These are phyloP conservation scores for Mactra quadrangularis DNA, from an alignment of 1,140 invertebrate genomes.

Conservation along the genomic window DNA sequence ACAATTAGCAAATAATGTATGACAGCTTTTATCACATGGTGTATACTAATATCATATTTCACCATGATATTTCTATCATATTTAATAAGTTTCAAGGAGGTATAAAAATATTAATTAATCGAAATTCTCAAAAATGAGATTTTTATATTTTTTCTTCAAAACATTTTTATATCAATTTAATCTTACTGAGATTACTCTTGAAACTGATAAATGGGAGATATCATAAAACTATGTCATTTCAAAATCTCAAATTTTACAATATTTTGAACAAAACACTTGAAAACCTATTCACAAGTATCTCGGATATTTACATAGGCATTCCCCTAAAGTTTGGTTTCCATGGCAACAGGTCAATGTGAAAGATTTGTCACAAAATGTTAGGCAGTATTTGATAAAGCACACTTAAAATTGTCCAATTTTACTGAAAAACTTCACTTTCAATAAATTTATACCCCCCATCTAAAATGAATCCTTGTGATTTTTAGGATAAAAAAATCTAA, in stretches of 20 bases:
- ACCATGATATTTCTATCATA: too few species aligned
- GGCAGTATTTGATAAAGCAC: constrained; percentile 39
- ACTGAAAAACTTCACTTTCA: constrained; percentile 50
- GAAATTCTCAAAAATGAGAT: too few species aligned
- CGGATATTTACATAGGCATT: constrained; percentile 29
- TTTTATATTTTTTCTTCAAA: too few species aligned
- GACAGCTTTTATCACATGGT: too few species aligned
- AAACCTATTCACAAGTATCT: constrained; percentile 31
- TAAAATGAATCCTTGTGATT: neutral
- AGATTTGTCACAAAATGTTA: constrained; percentile 54
- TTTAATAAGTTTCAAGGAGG: too few species aligned
- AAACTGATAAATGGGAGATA: too few species aligned
- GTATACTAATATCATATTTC: too few species aligned
- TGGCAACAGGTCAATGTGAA: constrained; percentile 21
- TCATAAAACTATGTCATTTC: constrained; percentile 15
- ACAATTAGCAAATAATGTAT: too few species aligned
- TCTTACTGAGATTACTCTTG: too few species aligned
- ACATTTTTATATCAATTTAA: too few species aligned
- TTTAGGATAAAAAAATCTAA: too few species aligned
- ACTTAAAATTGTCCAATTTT: constrained; percentile 36
- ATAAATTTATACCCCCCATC: constrained; percentile 32
- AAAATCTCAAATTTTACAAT: constrained; percentile 7
- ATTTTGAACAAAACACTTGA: constrained; percentile 32
- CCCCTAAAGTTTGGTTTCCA: constrained; percentile 25
- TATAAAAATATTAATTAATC: too few species aligned